These are phyloP conservation scores for Carassius carassius DNA, from an alignment of 2,113 vertebrate genomes.

Conservation along the genomic window DNA sequence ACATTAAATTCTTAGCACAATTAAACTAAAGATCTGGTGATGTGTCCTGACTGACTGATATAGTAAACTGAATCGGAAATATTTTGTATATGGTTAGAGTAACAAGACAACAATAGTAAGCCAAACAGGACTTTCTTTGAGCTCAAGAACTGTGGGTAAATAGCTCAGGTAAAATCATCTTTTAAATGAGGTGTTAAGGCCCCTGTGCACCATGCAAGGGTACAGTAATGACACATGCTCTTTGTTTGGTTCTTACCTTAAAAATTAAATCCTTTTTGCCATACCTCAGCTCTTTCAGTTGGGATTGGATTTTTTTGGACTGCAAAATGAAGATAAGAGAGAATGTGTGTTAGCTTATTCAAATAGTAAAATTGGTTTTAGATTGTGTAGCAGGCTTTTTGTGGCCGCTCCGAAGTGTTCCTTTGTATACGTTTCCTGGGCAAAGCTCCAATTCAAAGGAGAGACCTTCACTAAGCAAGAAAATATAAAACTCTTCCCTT, in stretches of 20 bases:
- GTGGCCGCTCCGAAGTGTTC: slow-evolving; percentile 63
- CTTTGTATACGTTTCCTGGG: slow-evolving; percentile 73
- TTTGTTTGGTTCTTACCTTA: slow-evolving; percentile 85
- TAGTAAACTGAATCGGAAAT: neutral
- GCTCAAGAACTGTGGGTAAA: slow-evolving; percentile 62
- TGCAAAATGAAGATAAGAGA: slow-evolving; percentile 78
- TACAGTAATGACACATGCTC: slow-evolving; percentile 54
- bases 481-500: slow-evolving; percentile 73
- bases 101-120: slow-evolving; percentile 14
- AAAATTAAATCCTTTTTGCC: slow-evolving; percentile 99
- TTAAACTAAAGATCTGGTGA: neutral
- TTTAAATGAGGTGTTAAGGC: slow-evolving; percentile 58
- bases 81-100: neutral
- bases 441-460: slow-evolving; percentile 69
- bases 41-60: neutral
- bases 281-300: slow-evolving; percentile 97
- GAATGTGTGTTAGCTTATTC: slow-evolving; percentile 73
- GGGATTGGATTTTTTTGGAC: slow-evolving; percentile 98
- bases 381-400: slow-evolving; percentile 72
- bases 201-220: slow-evolving; percentile 61
- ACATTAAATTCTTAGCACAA: neutral
- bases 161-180: slow-evolving; percentile 61
- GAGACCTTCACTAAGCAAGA: slow-evolving; percentile 64
- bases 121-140: neutral
- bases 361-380: slow-evolving; percentile 79